Percentiles rank a stretch among this genome's conserved stretches.
phyloP scores from a whole-genome alignment of 2,797 vertebrate species.

The Tadarida brasiliensis region DNA sequence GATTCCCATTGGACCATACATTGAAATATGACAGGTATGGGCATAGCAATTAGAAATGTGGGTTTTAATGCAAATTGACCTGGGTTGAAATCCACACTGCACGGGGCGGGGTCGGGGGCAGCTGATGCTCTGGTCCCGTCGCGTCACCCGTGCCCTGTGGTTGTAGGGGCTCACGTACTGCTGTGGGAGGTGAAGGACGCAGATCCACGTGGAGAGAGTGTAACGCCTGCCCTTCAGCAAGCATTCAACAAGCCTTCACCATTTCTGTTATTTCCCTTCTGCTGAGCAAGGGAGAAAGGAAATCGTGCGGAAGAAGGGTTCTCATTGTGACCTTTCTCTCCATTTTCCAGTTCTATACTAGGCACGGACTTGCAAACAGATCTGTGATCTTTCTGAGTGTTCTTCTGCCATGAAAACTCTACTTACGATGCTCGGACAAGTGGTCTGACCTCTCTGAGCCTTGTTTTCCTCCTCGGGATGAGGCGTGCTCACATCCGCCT shows the following conservation, averaged over 20 bases:
- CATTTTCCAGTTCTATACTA: not conserved
- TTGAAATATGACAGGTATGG: not conserved
- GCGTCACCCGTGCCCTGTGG: not conserved
- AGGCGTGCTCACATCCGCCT: not conserved
- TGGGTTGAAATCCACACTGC: not conserved
- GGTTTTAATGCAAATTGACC: not conserved
- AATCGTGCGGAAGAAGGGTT: not conserved
- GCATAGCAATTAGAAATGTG: not conserved
- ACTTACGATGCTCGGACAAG: not conserved
- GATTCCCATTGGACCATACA: not conserved
- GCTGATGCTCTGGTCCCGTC: not conserved
- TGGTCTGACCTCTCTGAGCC: not conserved
- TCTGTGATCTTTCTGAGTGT: not conserved
- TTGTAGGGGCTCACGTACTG: not conserved
- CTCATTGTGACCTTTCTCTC: not conserved
- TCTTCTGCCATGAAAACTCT: not conserved
- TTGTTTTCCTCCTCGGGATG: not conserved
- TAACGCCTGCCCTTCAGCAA: not conserved
- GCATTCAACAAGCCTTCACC: not conserved
- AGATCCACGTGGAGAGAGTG: not conserved
- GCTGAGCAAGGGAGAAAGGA: not conserved
- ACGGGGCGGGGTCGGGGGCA: not conserved
- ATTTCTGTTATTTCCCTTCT: not conserved
- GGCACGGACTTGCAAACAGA: not conserved
- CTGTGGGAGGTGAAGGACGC: not conserved